Evolutionary conservation across 2,797 vertebrate genomes (phyloP).

Genomic region (Acridotheres tristis): DNA sequence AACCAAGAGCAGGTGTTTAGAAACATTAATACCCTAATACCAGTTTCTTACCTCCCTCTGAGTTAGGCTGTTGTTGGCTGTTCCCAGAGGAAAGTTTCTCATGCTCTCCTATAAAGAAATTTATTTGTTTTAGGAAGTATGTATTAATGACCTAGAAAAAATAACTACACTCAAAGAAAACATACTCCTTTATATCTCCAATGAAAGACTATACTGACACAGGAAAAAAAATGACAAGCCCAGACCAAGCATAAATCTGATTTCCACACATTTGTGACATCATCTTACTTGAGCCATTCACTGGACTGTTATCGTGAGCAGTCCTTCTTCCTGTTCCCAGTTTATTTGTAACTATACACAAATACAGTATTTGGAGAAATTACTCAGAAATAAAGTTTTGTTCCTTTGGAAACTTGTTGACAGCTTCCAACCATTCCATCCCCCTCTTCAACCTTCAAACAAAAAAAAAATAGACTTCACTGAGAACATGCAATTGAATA

Average conservation of each 20-base stretch:
- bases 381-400: neutral
- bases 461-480: neutral
- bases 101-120: neutral
- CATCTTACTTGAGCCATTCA: neutral
- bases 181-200: neutral
- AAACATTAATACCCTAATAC: neutral
- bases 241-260: neutral
- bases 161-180: neutral
- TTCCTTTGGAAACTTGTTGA: neutral
- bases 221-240: neutral
- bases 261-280: neutral
- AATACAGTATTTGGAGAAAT: neutral
- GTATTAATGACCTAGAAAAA: neutral
- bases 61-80: neutral
- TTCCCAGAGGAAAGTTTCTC: fast-evolving
- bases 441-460: neutral
- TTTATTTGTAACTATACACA: neutral
- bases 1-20: neutral
- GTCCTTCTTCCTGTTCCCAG: fast-evolving
- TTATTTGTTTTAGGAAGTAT: neutral
- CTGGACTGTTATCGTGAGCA: neutral
- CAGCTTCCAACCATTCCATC: neutral
- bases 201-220: neutral
- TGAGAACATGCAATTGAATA: neutral
- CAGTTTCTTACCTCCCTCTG: neutral